A percentile compares a stretch with the other conserved stretches of the same genome.
phyloP scores from a whole-genome alignment of 2,797 vertebrate genomes.

The Antrozous pallidus region DNA sequence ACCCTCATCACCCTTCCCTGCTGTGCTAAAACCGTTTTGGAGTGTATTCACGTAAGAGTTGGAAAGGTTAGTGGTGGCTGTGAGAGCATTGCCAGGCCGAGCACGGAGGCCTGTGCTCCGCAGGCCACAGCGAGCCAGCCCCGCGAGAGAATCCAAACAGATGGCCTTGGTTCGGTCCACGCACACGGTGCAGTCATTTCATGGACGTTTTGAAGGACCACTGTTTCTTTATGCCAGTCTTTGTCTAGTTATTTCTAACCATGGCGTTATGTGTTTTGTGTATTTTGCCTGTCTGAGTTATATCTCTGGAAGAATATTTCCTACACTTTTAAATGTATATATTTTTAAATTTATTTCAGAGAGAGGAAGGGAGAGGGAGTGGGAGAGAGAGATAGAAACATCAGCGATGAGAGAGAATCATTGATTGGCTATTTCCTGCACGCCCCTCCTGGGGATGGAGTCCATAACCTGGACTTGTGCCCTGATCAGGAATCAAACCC shows the following conservation, averaged over 20 bases:
- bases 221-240: accelerated
- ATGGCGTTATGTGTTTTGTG: background rate
- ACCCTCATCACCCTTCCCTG: background rate
- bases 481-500: no score
- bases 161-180: background rate
- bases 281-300: background rate
- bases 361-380: no score
- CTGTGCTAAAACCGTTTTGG: background rate
- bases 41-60: background rate
- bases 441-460: no score
- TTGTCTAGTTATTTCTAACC: background rate
- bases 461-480: no score
- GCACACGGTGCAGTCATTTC: background rate
- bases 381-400: no score
- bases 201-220: background rate
- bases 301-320: background rate
- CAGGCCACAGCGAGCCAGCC: accelerated
- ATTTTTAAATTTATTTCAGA: no score
- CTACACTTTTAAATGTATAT: background rate
- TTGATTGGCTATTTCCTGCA: no score
- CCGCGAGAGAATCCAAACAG: background rate
- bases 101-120: background rate
- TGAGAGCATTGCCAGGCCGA: background rate
- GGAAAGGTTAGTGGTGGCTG: background rate
- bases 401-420: no score